Percentiles rank a stretch among this genome's conserved stretches.
These are phyloP conservation scores for Epicampocera succincta DNA, from an alignment of 2,888 invertebrate species.

Conservation along the genomic window DNA sequence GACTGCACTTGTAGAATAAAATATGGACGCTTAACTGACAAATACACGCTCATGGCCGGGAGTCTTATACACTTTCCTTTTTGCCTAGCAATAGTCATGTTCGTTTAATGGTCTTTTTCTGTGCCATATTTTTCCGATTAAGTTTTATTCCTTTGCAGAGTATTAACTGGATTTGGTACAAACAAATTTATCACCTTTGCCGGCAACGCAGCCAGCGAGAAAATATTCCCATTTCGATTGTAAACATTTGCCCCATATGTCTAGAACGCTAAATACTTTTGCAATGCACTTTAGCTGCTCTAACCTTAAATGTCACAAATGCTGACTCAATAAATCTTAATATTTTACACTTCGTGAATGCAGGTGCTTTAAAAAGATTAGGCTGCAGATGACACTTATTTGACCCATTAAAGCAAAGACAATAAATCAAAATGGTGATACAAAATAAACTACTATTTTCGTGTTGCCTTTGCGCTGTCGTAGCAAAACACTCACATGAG, in stretches of 20 bases:
- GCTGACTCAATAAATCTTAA: slow-evolving; percentile 24
- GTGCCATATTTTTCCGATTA: slow-evolving; percentile 9
- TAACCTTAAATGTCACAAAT: slow-evolving; percentile 10
- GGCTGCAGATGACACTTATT: not conserved
- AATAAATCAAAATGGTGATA: not conserved
- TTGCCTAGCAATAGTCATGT: not conserved
- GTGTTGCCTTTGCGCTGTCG: no score
- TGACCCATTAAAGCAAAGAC: not conserved
- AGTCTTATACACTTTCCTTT: not conserved
- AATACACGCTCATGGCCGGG: not conserved
- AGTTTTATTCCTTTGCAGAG: not conserved
- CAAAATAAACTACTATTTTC: no score
- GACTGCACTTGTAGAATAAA: slow-evolving; percentile 48
- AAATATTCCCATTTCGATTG: slow-evolving; percentile 37
- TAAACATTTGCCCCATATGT: slow-evolving; percentile 50
- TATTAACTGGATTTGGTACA: slow-evolving; percentile 34
- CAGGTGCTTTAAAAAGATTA: slow-evolving; percentile 25
- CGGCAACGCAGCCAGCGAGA: not conserved
- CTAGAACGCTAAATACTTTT: slow-evolving; percentile 43
- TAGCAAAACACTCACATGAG: no score
- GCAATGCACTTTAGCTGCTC: slow-evolving; percentile 24
- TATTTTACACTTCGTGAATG: slow-evolving; percentile 19
- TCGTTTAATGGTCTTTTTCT: not conserved
- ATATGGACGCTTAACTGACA: not conserved
- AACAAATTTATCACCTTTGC: slow-evolving; percentile 53